These are phyloP conservation scores for Collichthys lucidus DNA, from an alignment of 2,113 vertebrate genomes.

Conservation along the genomic window DNA sequence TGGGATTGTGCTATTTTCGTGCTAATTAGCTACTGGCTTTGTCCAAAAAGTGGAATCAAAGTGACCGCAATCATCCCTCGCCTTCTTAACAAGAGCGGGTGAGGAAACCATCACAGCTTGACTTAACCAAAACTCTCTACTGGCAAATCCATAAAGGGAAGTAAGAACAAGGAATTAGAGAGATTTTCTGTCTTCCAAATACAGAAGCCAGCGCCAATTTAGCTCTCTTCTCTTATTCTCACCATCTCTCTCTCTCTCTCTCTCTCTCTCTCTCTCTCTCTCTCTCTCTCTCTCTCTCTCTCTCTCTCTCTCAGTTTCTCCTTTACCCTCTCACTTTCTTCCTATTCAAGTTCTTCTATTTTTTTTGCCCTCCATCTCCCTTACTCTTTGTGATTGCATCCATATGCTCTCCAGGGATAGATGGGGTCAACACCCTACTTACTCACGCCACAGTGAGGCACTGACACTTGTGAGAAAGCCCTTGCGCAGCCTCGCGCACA, in stretches of 20 bases:
- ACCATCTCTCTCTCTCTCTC: constrained; percentile 23
- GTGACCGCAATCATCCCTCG: constrained; percentile 67
- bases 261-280: constrained; percentile 1
- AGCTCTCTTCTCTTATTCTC: constrained; percentile 56
- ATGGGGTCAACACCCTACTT: constrained; percentile 83
- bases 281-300: background rate
- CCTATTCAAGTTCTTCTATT: constrained; percentile 53
- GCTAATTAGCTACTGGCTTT: constrained; percentile 63
- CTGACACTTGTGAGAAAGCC: constrained; percentile 82
- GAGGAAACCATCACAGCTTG: constrained; percentile 72
- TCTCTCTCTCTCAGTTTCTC: constrained; percentile 12
- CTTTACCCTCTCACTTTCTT: constrained; percentile 45
- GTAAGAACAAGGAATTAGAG: constrained; percentile 77
- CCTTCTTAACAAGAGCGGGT: constrained; percentile 61
- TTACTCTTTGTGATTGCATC: constrained; percentile 77
- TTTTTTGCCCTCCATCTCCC: constrained; percentile 54
- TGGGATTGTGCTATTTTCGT: constrained; percentile 47
- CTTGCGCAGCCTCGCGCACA: constrained; percentile 22
- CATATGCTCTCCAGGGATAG: constrained; percentile 82
- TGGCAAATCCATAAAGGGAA: constrained; percentile 77
- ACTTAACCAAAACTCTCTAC: constrained; percentile 71
- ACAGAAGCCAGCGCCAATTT: constrained; percentile 74
- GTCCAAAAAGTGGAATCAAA: constrained; percentile 68
- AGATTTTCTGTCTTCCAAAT: constrained; percentile 77
- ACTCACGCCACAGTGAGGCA: constrained; percentile 78